A percentile compares a stretch with the other conserved stretches of the same genome.
Conservation (phyloP, 2,888 invertebrate species). For the Phyllotreta cruciferae region DNA sequence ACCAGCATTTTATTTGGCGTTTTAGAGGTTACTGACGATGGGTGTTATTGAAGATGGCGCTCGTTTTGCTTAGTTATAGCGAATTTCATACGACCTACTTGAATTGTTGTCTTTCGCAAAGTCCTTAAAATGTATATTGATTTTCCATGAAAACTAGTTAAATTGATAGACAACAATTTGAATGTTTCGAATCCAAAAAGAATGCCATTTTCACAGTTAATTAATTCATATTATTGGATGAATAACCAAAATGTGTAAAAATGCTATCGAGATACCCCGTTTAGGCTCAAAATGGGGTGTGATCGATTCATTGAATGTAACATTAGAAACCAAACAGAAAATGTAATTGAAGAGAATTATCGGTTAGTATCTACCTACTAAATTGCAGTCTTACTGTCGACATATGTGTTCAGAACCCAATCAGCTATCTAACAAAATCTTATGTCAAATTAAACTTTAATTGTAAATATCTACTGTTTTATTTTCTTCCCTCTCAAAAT, state of each 20-base stretch:
- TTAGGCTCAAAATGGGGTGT: conserved; percentile 57
- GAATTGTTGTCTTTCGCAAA: no score
- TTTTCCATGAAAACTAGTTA: no score
- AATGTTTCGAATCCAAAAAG: conserved; percentile 7
- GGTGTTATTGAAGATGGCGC: conserved; percentile 5
- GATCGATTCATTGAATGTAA: conserved; percentile 34
- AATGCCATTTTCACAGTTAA: conserved; percentile 3
- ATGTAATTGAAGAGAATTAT: conserved; percentile 51
- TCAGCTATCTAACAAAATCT: conserved; percentile 58
- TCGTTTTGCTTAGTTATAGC: not conserved
- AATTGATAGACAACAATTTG: not conserved
- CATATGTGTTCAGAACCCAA: conserved; percentile 63
- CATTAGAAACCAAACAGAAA: conserved; percentile 48
- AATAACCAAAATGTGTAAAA: conserved; percentile 2
- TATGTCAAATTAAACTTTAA: conserved; percentile 57
- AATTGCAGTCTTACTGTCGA: conserved; percentile 59
- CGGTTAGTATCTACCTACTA: conserved; percentile 57
- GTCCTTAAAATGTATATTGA: no score
- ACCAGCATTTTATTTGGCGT: conserved; percentile 30
- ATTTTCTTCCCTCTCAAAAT: conserved; percentile 8
- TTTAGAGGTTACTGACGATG: conserved; percentile 30
- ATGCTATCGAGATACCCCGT: conserved; percentile 46
- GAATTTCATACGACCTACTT: not conserved
- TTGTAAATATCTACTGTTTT: conserved; percentile 19
- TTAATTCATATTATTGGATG: conserved; percentile 5